Conservation (phyloP, 1,140 invertebrate species). For the Aphidius gifuensis region DNA sequence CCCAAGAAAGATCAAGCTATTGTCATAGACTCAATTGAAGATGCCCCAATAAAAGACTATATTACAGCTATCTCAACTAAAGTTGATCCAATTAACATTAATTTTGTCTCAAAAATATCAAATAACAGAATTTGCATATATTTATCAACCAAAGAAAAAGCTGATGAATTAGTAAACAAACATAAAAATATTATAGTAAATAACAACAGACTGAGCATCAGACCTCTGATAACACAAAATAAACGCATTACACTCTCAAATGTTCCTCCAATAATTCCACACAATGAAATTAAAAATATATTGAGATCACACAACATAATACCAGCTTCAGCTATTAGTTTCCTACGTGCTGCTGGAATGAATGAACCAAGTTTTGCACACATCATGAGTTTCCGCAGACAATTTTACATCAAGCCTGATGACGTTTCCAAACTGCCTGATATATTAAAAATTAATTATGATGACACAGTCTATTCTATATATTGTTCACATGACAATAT, state of each 20-base stretch:
- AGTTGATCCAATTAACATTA: background rate
- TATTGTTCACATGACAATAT: background rate
- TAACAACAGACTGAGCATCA: background rate
- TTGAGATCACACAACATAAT: background rate
- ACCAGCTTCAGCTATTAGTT: background rate
- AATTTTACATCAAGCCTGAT: background rate
- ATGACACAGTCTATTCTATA: background rate
- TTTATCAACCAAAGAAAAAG: background rate
- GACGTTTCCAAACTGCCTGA: background rate
- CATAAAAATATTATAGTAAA: background rate
- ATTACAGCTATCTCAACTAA: background rate
- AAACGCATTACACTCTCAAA: slow-evolving; percentile 2
- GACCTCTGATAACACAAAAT: background rate
- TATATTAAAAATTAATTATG: background rate
- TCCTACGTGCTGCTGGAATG: background rate
- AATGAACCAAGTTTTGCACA: background rate
- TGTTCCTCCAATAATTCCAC: background rate
- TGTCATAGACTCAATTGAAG: background rate
- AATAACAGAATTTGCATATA: slow-evolving; percentile 4
- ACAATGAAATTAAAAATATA: background rate
- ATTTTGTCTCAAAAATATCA: slow-evolving; percentile 7
- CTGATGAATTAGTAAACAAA: slow-evolving; percentile 2
- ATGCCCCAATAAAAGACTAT: slow-evolving; percentile 1
- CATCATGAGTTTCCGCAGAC: background rate
- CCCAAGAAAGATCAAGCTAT: slow-evolving; percentile 7